These are phyloP conservation scores for Spizaetus ornatus DNA, from an alignment of 2,113 vertebrate genomes.

Conservation along the genomic window DNA sequence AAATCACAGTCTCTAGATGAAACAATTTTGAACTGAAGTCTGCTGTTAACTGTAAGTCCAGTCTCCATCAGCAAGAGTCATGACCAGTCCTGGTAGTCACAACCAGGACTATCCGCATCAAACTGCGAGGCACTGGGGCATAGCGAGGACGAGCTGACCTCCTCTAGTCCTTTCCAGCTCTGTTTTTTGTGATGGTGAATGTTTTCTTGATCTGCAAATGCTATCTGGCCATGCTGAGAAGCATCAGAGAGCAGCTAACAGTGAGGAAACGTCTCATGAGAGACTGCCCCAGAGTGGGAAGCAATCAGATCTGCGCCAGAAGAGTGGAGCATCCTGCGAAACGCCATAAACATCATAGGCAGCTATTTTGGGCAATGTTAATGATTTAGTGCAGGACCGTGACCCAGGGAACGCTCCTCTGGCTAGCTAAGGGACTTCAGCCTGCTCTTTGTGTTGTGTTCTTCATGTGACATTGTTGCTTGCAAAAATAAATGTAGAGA, in stretches of 20 bases:
- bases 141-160: not conserved
- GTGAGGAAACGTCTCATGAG: not conserved
- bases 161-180: not conserved
- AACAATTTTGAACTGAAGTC: not conserved
- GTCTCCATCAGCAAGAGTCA: not conserved
- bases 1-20: not conserved
- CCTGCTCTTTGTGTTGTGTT: not conserved
- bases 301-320: not conserved
- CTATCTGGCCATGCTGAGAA: not conserved
- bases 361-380: not conserved
- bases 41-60: not conserved
- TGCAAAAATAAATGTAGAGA: not conserved
- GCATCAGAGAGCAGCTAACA: not conserved
- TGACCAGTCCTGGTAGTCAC: not conserved
- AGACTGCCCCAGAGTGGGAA: not conserved
- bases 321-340: not conserved
- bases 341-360: not conserved
- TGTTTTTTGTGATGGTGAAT: not conserved
- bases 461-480: not conserved
- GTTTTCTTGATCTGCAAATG: rapidly evolving
- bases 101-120: not conserved
- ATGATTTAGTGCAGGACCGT: not conserved
- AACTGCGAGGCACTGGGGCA: not conserved
- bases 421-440: not conserved
- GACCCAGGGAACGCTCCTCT: not conserved